Conservation (phyloP, 2,888 invertebrate species). For the Drosophila kuntzei region DNA sequence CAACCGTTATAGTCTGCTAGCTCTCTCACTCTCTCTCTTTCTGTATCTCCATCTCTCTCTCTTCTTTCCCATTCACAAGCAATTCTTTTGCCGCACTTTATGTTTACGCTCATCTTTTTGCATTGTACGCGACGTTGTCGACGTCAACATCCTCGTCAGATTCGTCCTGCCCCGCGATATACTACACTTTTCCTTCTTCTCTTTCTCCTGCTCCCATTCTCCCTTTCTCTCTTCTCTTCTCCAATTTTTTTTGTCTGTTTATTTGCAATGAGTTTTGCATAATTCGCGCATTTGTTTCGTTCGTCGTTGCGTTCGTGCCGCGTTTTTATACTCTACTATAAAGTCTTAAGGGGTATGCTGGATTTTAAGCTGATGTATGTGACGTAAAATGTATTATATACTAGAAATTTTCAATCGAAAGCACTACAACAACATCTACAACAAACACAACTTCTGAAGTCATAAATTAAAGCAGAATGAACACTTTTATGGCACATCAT, state of each 20-base stretch:
- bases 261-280: slow-evolving; percentile 79
- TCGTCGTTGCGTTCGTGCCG: slow-evolving; percentile 37
- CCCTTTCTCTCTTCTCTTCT: background rate
- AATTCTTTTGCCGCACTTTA: slow-evolving; percentile 71
- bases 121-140: slow-evolving; percentile 68
- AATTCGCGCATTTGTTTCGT: slow-evolving; percentile 81
- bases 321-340: slow-evolving; percentile 26
- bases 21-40: background rate
- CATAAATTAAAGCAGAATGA: no score
- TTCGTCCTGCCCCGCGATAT: slow-evolving; percentile 35
- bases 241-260: slow-evolving; percentile 64
- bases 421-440: no score
- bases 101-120: slow-evolving; percentile 76
- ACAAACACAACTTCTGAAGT: no score
- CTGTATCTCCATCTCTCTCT: slow-evolving; percentile 11
- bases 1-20: slow-evolving; percentile 62
- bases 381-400: no score
- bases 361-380: background rate
- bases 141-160: slow-evolving; percentile 80
- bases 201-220: background rate
- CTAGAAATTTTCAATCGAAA: no score
- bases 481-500: no score
- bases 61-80: slow-evolving; percentile 40
- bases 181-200: background rate
- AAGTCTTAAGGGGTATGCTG: background rate